These are phyloP conservation scores for Typhlichthys eigenmanni DNA, from an alignment of 2,797 vertebrate species.

Conservation along the genomic window DNA sequence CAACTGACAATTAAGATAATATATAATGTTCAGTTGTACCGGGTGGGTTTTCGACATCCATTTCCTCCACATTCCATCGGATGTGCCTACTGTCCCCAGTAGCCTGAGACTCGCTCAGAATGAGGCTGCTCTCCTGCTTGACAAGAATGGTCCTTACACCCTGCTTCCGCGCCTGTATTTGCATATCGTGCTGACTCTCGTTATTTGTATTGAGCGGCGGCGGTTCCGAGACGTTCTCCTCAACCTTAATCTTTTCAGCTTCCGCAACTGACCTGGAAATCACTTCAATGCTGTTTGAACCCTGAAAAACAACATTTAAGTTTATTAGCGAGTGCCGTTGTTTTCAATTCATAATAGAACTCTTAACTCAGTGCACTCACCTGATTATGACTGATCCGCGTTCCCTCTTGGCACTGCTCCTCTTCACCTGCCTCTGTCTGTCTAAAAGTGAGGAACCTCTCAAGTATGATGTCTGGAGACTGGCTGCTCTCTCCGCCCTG, in stretches of 20 bases:
- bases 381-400: slow-evolving; percentile 31
- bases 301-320: slow-evolving; percentile 27
- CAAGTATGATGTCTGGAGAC: slow-evolving; percentile 70
- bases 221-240: slow-evolving; percentile 53
- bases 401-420: slow-evolving; percentile 13
- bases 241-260: slow-evolving; percentile 65
- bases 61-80: slow-evolving; percentile 57
- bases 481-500: slow-evolving; percentile 38
- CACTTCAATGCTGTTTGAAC: slow-evolving; percentile 14
- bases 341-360: background rate
- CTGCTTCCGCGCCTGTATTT: slow-evolving; percentile 45
- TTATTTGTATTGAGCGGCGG: slow-evolving; percentile 5
- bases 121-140: slow-evolving; percentile 71
- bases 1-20: no score
- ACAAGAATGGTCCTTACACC: slow-evolving; percentile 72
- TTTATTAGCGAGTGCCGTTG: background rate
- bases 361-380: slow-evolving; percentile 37
- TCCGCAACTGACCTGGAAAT: slow-evolving; percentile 3
- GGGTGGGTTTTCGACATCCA: slow-evolving; percentile 56
- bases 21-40: slow-evolving; percentile 54
- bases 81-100: slow-evolving; percentile 47
- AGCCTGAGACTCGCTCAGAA: slow-evolving; percentile 47
- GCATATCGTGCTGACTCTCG: slow-evolving; percentile 28
- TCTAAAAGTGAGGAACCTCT: slow-evolving; percentile 63
- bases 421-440: slow-evolving; percentile 36